These are phyloP conservation scores for Pheosia tremula DNA, from an alignment of 2,888 invertebrate genomes.

Conservation along the genomic window DNA sequence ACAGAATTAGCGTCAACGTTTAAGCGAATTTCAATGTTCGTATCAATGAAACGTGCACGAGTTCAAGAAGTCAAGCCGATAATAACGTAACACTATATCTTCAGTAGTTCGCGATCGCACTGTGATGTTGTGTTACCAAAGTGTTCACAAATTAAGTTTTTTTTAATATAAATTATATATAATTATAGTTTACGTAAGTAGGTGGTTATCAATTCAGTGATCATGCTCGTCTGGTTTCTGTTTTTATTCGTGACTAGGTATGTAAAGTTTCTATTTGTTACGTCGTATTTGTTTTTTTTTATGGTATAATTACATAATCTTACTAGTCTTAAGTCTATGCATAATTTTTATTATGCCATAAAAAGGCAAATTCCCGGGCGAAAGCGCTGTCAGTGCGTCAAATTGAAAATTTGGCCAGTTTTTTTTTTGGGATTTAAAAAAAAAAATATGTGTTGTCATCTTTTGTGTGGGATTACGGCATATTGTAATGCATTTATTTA, in stretches of 20 bases:
- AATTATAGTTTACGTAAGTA: slow-evolving; percentile 18
- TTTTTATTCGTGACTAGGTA: slow-evolving; percentile 1
- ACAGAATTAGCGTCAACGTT: not conserved
- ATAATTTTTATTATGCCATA: too few relatives aligned
- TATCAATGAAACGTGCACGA: slow-evolving; percentile 1
- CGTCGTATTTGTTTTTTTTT: too few relatives aligned
- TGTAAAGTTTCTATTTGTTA: slow-evolving; percentile 19
- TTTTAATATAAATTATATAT: slow-evolving; percentile 5
- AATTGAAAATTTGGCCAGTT: too few relatives aligned
- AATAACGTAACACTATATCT: not conserved
- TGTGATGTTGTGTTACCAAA: not conserved
- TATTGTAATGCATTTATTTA: too few relatives aligned
- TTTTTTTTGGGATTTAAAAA: too few relatives aligned
- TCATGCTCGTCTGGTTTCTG: not conserved
- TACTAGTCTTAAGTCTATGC: too few relatives aligned
- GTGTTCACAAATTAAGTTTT: not conserved
- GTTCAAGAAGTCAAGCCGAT: slow-evolving; percentile 1
- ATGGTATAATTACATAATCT: too few relatives aligned
- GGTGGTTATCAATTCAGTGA: slow-evolving; percentile 31
- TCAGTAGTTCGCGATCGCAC: not conserved
- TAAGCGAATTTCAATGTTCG: not conserved
- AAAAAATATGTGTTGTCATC: too few relatives aligned
- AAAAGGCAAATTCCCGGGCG: too few relatives aligned
- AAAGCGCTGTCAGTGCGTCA: too few relatives aligned
- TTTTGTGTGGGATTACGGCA: too few relatives aligned